phyloP scores from a whole-genome alignment of 1,140 invertebrate genomes.

The Phymastichus coffea region DNA sequence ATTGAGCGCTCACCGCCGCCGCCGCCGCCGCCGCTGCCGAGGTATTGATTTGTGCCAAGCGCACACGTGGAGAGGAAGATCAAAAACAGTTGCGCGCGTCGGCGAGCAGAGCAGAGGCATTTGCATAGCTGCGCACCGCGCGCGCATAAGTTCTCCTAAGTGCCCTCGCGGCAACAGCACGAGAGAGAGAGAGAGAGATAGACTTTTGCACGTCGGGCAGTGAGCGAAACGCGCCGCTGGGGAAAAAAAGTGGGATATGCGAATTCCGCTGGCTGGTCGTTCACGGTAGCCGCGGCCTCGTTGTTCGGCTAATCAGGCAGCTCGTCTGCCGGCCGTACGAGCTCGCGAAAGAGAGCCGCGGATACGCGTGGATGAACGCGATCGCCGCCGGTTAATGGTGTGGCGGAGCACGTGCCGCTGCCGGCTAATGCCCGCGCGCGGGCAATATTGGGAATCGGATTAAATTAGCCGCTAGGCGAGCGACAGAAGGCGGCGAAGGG shows the following conservation, averaged over 20 bases:
- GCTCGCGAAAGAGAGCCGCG: too few relatives aligned
- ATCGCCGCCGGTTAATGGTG: too few relatives aligned
- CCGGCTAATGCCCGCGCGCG: too few relatives aligned
- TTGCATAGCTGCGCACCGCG: conserved; percentile 14
- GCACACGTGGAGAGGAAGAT: neutral
- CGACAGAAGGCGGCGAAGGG: neutral
- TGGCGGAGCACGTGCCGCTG: neutral
- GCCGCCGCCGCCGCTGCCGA: too few relatives aligned
- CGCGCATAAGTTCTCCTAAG: conserved; percentile 15
- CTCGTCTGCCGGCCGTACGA: neutral
- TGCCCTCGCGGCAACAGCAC: too few relatives aligned
- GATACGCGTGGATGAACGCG: neutral
- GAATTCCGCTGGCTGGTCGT: too few relatives aligned
- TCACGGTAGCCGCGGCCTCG: conserved; percentile 10
- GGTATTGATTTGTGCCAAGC: conserved; percentile 10
- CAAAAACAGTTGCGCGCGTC: conserved; percentile 3
- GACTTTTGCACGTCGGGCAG: too few relatives aligned
- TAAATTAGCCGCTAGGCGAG: conserved; percentile 13
- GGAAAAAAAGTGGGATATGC: conserved; percentile 16
- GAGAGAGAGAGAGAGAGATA: too few relatives aligned
- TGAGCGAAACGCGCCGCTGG: too few relatives aligned
- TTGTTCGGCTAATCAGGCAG: too few relatives aligned
- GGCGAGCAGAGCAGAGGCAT: conserved; percentile 10
- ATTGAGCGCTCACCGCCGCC: conserved; percentile 1
- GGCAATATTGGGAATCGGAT: conserved; percentile 25